Percentiles rank a stretch among this genome's conserved stretches.
These are phyloP conservation scores for Drosophila anceps DNA, from an alignment of 2,888 invertebrate genomes.

Conservation along the genomic window DNA sequence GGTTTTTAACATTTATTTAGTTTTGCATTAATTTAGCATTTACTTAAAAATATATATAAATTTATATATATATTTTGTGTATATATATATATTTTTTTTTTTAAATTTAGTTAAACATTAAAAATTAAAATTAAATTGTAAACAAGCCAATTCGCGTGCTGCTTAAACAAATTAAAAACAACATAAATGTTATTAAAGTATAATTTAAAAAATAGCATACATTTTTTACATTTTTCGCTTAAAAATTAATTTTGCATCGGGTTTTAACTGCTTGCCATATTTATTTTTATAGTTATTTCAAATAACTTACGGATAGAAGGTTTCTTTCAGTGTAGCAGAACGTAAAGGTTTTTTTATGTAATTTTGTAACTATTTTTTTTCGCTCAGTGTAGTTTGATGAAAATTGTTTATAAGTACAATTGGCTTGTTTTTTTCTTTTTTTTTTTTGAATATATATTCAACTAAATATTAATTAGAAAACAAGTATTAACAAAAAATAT, in stretches of 20 bases:
- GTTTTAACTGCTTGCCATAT: slow-evolving; percentile 25
- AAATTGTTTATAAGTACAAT: slow-evolving; percentile 71
- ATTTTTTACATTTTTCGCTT: slow-evolving; percentile 53
- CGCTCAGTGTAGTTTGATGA: slow-evolving; percentile 15
- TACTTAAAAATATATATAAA: slow-evolving; percentile 64
- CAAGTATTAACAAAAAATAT: slow-evolving; percentile 81
- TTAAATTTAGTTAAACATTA: slow-evolving; percentile 62
- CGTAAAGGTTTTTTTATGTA: slow-evolving; percentile 11
- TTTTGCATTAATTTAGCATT: slow-evolving; percentile 78
- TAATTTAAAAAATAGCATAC: slow-evolving; percentile 21
- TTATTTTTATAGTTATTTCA: slow-evolving; percentile 80
- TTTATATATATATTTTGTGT: slow-evolving; percentile 44
- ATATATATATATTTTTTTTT: slow-evolving; percentile 51
- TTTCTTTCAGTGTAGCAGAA: slow-evolving; percentile 32
- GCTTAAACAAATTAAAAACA: slow-evolving; percentile 56
- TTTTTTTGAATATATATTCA: slow-evolving; percentile 50
- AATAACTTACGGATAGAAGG: slow-evolving; percentile 72
- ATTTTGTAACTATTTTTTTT: slow-evolving; percentile 2
- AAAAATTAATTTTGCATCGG: slow-evolving; percentile 34
- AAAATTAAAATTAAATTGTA: slow-evolving; percentile 48
- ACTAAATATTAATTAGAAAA: slow-evolving; percentile 80
- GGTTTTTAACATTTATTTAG: slow-evolving; percentile 80
- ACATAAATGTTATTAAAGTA: slow-evolving; percentile 40
- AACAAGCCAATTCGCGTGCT: slow-evolving; percentile 64
- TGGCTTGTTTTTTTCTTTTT: slow-evolving; percentile 62